A percentile compares a stretch with the other conserved stretches of the same genome.
Conservation (phyloP, 2,888 invertebrate species). For the Volucella zonaria region DNA sequence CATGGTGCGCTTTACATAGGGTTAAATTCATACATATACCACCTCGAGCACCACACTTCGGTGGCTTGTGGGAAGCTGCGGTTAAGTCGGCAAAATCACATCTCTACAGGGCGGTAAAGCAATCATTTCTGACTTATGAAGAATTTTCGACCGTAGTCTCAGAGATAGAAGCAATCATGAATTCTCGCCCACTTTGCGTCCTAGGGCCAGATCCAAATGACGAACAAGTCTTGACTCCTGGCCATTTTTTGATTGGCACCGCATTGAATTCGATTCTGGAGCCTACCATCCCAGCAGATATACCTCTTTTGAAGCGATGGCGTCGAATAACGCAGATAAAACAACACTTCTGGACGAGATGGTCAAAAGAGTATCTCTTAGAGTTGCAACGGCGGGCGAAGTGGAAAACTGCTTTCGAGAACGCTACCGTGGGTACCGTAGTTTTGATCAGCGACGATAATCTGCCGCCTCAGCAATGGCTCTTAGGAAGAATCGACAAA, state of each 20-base stretch:
- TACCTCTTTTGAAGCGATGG: background rate
- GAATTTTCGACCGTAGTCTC: background rate
- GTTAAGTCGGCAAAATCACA: slow-evolving; percentile 10
- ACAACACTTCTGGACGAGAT: slow-evolving; percentile 32
- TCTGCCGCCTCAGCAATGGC: too few relatives aligned
- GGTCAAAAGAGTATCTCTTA: too few relatives aligned
- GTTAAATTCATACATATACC: slow-evolving; percentile 18
- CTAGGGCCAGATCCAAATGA: slow-evolving; percentile 12
- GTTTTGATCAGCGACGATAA: too few relatives aligned
- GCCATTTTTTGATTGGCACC: too few relatives aligned
- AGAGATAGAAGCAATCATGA: background rate
- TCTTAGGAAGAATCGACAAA: too few relatives aligned
- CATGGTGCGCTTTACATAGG: slow-evolving; percentile 15
- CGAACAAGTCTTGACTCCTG: too few relatives aligned
- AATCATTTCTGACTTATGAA: background rate
- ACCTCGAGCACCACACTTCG: slow-evolving; percentile 20
- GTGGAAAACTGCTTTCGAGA: background rate
- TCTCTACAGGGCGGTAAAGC: background rate
- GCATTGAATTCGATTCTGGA: background rate
- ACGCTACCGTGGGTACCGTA: slow-evolving; percentile 6
- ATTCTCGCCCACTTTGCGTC: background rate
- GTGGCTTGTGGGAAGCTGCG: slow-evolving; percentile 26
- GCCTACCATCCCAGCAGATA: too few relatives aligned
- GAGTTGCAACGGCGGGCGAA: slow-evolving; percentile 47
- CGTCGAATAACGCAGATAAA: background rate